Evolutionary conservation across 2,113 vertebrate species (phyloP), one percentile per base, ranked within the genome.

Genomic region (Cichladusa arquata): DNA sequence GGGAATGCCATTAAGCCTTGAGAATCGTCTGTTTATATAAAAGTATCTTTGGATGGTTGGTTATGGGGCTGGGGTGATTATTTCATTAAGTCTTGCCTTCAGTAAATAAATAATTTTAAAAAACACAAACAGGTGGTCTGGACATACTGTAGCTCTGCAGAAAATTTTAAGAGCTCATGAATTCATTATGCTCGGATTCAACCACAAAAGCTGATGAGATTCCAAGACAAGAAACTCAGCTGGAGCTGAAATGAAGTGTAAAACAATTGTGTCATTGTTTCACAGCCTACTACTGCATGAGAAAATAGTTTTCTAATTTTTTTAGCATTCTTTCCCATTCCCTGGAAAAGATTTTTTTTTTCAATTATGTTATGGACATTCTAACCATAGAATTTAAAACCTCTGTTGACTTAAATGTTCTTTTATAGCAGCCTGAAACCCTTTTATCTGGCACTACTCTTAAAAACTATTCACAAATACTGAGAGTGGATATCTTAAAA

Each of bases 391-490:
- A 90, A 74, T 50, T 73, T 66, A 54, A 71, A 61, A 85, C 9
- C 12, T 77, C 57, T 85, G 25, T 89, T 86, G 54, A 86, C 22
- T 92, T 81, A 70, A 88, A 29, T n/a, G 40, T 51, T 85, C 36
- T 86, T 88, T 86, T 81, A 53, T 23, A 88, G n/a, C 42, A 88
- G 38, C 33, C 33, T 83, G 82, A 80, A 82, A 73, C 72, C 33
- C 40, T 90, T 94, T 40, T 87, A 4, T 85, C 54, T 81, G 81
- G 28, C 57, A 38, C 40, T 87, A 8, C 82, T 76, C 5, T 87
- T 91, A 79, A 89, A 93, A 91, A 40, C 57, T 71, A 31, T 93
- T 64, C 65, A 69, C 24, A 19, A 81, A 81, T 91, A 89, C n/a
- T 87, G 19, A 69, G 78, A 82, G 50, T 11, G 5, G 25, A 0